Conservation (phyloP, 2,113 vertebrate species). For the Heterocephalus glaber region DNA sequence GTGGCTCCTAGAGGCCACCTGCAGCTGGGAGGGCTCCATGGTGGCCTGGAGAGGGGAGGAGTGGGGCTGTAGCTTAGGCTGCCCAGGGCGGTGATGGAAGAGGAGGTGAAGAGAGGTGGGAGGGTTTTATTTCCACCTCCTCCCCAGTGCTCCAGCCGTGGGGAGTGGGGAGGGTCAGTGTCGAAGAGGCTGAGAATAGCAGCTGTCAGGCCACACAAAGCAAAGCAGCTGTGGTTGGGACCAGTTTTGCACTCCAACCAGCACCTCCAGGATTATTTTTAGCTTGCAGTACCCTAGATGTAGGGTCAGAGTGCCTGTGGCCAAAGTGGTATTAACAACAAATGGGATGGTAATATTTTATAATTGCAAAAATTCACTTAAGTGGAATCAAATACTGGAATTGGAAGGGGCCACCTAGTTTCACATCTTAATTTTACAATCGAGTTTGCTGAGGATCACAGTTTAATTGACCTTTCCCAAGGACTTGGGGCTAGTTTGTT, state of each 20-base stretch:
- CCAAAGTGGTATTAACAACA: slow-evolving; percentile 2
- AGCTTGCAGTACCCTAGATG: slow-evolving; percentile 14
- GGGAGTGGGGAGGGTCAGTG: not conserved
- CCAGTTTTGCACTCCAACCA: not conserved
- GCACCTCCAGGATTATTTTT: slow-evolving; percentile 50
- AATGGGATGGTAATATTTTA: not conserved
- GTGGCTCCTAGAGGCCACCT: not conserved
- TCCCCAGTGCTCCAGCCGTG: not conserved
- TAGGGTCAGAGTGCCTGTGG: slow-evolving; percentile 2
- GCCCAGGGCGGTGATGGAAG: not conserved
- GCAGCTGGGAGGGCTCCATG: too few relatives aligned
- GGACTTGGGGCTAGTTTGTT: not conserved
- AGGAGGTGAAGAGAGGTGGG: not conserved
- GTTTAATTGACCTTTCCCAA: slow-evolving; percentile 20
- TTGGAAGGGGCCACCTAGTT: not conserved
- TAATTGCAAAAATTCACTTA: not conserved
- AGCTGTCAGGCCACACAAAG: slow-evolving; percentile 24
- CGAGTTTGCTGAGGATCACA: not conserved
- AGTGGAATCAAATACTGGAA: not conserved
- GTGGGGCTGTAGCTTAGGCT: not conserved
- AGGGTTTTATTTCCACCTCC: not conserved
- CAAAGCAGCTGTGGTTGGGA: slow-evolving; percentile 25
- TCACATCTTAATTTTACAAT: slow-evolving; percentile 30
- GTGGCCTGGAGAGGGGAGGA: not conserved
- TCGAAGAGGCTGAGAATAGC: not conserved